Base-by-base conservation (phyloP, 1,140 invertebrate species). In the Ips nitidus region DNA sequence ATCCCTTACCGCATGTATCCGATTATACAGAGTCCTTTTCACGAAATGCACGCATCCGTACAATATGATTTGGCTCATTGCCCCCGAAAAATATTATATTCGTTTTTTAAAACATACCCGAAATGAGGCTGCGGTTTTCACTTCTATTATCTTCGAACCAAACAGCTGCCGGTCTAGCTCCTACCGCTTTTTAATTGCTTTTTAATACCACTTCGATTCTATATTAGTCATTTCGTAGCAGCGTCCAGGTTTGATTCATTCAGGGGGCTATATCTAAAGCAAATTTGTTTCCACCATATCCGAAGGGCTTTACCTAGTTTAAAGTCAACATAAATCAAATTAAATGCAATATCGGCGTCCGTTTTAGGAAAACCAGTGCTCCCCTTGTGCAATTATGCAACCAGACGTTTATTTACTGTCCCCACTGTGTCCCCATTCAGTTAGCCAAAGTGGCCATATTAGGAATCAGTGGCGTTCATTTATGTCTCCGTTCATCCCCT, bases 61-160 rank as follows among this genome's bases (percentile, higher is more conserved):
- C 72, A 78, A 77, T 78, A 78, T 78, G 78, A 75, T 77, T 76
- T 78, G 78, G 76, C 76, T 80, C 78, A 80, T 80, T 80, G 76
- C 78, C 73, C 76, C 62, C 73, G 72, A 76, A 80, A 80, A 78
- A 78, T 79, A 70, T 75, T 69, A 72, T 63, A 57, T 75, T 74
- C 67, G 67, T 68, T 76, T 78, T 77, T 75, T 77, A 74, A 78
- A 77, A 63, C 66, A 52, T 59, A 61, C 55, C 38, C 63, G 70
- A 71, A 75, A 74, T 73, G 68, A 74, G 74, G 66, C 63, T 75
- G 74, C 67, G 74, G 74, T 74, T 75, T 75, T 70, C 60, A 57
- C 38, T 38, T 66, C 59, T 63, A 69, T 69, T 69, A 53, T 69
- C 63, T 45, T 58, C 22, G 4, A 53, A 50, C 64, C 43, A 66